Conservation (phyloP, 2,888 invertebrate species). For the Drosophila incognita region DNA sequence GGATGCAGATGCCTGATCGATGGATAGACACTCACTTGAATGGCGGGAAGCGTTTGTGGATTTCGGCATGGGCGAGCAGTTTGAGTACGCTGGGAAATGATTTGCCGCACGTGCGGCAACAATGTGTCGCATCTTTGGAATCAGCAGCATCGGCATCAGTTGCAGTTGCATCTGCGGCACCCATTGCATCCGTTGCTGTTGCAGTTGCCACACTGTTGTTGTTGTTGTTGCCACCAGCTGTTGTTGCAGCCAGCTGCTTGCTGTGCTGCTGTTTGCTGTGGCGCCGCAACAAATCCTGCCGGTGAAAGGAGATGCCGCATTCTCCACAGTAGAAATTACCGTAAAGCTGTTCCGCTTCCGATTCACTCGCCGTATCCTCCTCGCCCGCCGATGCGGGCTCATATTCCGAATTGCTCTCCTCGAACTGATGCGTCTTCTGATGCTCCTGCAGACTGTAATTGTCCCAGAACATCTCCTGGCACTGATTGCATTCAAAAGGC, state of each 20-base stretch:
- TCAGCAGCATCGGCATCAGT: constrained; percentile 64
- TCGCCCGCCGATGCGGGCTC: constrained; percentile 83
- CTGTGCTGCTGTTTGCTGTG: constrained; percentile 87
- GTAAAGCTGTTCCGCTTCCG: constrained; percentile 87
- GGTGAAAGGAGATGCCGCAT: constrained; percentile 92
- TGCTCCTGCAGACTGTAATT: constrained; percentile 87
- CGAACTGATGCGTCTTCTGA: constrained; percentile 87
- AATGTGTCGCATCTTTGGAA: constrained; percentile 85
- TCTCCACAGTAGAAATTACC: constrained; percentile 89
- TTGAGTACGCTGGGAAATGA: constrained; percentile 91
- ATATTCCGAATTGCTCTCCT: constrained; percentile 85
- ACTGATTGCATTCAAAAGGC: constrained; percentile 91
- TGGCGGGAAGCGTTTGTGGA: constrained; percentile 88
- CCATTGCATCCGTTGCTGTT: constrained; percentile 14
- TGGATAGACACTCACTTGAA: constrained; percentile 81
- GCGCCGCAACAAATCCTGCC: constrained; percentile 90
- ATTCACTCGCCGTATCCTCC: constrained; percentile 85
- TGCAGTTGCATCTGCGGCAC: constrained; percentile 10
- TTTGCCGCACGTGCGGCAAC: constrained; percentile 93
- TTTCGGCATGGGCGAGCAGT: constrained; percentile 91
- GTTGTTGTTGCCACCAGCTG: neutral
- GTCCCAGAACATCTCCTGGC: constrained; percentile 94
- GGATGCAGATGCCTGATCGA: neutral
- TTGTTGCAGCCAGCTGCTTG: constrained; percentile 30
- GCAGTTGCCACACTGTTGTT: constrained; percentile 3